These are phyloP conservation scores for Lasioglossum pauxillum DNA, from an alignment of 2,888 invertebrate species.

Conservation along the genomic window DNA sequence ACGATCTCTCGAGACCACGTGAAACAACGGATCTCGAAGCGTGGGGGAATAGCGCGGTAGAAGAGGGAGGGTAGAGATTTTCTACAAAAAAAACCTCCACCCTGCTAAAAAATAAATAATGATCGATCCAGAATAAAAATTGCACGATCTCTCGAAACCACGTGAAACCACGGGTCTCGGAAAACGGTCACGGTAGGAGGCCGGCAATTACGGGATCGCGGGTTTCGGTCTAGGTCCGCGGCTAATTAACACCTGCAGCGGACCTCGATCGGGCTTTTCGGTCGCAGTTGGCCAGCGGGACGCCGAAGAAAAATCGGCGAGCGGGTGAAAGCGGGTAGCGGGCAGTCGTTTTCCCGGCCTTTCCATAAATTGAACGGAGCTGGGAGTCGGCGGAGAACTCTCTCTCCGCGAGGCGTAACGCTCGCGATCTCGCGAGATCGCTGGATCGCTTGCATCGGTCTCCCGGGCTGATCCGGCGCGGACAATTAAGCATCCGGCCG, in stretches of 20 bases:
- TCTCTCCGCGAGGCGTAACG: constrained; percentile 46
- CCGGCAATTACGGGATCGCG: constrained; percentile 29
- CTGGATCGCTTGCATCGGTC: constrained; percentile 1
- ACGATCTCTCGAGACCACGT: background rate
- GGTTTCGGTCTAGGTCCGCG: background rate
- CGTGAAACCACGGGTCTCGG: background rate
- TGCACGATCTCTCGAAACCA: background rate
- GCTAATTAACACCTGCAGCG: constrained; percentile 43
- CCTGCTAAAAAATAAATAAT: background rate
- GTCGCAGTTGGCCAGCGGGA: background rate
- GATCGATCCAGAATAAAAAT: background rate
- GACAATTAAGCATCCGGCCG: constrained; percentile 65
- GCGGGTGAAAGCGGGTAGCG: constrained; percentile 41
- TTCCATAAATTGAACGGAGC: constrained; percentile 46
- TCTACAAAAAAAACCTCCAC: background rate
- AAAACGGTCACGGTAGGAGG: background rate
- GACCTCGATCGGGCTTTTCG: constrained; percentile 19
- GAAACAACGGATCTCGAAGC: background rate
- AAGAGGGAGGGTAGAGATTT: background rate
- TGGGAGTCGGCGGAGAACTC: constrained; percentile 29
- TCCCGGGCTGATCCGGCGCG: constrained; percentile 35
- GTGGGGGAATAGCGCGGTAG: too few species aligned
- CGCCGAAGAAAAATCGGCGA: constrained; percentile 18
- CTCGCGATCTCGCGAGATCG: constrained; percentile 7
- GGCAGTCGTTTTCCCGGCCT: constrained; percentile 48